phyloP scores from a whole-genome alignment of 2,888 invertebrate species.

The Diplazon laetatorius region DNA sequence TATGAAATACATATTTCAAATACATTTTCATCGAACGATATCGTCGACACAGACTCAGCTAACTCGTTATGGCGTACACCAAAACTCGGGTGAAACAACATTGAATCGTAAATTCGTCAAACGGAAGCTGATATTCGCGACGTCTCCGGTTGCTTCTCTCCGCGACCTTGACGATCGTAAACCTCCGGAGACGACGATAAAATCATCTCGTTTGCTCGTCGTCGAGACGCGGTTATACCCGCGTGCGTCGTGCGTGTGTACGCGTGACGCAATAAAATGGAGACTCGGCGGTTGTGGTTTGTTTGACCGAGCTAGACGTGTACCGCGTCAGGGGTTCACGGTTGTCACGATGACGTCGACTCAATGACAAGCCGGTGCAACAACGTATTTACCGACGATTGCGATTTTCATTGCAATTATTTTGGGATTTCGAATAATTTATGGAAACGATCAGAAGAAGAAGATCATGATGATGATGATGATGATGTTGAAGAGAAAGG shows the following conservation, averaged over 20 bases:
- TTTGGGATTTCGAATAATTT: too few species aligned
- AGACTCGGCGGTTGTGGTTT: constrained; percentile 59
- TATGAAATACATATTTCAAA: too few species aligned
- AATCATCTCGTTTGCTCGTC: constrained; percentile 46
- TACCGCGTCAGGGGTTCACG: too few species aligned
- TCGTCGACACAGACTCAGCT: too few species aligned
- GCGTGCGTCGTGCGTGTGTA: constrained; percentile 53
- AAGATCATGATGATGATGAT: too few species aligned
- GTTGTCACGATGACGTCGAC: constrained; percentile 63
- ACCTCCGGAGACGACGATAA: constrained; percentile 42
- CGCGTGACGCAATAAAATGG: constrained; percentile 66
- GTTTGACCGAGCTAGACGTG: constrained; percentile 23
- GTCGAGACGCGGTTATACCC: constrained; percentile 6
- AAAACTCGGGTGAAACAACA: not conserved
- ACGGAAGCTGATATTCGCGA: constrained; percentile 33
- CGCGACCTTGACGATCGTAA: constrained; percentile 62
- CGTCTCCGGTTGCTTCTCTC: constrained; percentile 12
- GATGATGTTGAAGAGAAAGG: too few species aligned
- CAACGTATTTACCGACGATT: constrained; percentile 64
- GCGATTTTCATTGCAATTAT: too few species aligned
- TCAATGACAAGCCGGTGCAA: constrained; percentile 55
- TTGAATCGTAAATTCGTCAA: constrained; percentile 43
- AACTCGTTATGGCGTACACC: constrained; percentile 15
- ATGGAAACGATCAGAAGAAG: too few species aligned
- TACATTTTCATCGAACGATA: too few species aligned